Conservation (phyloP, 2,113 vertebrate species). For the Ictidomys tridecemlineatus region DNA sequence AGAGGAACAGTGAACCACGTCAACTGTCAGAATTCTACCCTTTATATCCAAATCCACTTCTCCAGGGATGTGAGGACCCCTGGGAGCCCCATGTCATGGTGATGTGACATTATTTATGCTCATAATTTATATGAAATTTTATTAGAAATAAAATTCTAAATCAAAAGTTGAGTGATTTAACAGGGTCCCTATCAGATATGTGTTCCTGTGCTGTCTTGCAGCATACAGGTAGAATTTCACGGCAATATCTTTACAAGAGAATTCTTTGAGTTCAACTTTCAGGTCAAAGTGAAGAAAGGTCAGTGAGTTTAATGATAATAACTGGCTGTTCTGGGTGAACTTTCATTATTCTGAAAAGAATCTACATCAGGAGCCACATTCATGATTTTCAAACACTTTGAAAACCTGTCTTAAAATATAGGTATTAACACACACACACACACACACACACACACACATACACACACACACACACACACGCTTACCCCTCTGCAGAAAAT, state of each 20-base stretch:
- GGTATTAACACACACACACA: background rate
- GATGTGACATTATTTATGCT: background rate
- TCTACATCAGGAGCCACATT: background rate
- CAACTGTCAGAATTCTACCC: background rate
- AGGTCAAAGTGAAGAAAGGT: background rate
- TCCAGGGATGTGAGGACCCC: background rate
- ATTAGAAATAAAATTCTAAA: background rate
- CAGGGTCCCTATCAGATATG: background rate
- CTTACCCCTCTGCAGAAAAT: background rate
- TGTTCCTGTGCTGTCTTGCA: background rate
- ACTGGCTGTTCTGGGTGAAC: background rate
- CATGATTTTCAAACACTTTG: background rate
- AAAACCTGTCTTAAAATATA: background rate
- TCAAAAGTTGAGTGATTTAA: background rate
- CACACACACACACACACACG: background rate
- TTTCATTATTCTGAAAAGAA: background rate
- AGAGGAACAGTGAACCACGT: fast-evolving
- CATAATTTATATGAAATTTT: background rate
- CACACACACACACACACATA: background rate
- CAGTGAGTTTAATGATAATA: background rate
- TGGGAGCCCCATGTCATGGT: background rate
- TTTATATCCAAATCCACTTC: fast-evolving
- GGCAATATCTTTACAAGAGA: background rate
- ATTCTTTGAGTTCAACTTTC: background rate
- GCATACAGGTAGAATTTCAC: background rate